Base-by-base conservation (phyloP, 2,888 invertebrate genomes). In the Nycteola revayana region DNA sequence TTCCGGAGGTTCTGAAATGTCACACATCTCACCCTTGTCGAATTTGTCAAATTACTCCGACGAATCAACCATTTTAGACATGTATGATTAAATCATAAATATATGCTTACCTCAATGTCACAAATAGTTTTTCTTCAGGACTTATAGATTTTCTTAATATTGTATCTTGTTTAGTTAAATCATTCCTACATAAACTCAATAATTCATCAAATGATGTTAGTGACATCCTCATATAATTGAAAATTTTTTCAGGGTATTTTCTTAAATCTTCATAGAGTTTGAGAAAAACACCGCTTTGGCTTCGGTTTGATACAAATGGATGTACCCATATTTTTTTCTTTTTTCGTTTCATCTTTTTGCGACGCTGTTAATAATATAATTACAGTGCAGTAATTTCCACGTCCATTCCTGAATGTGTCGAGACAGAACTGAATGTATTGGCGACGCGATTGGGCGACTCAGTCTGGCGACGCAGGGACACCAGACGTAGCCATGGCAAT, bases 71-170 rank as follows among this genome's bases (percentile, higher is more conserved):
- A 42, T 42, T 42, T 42, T 42, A 37, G 42, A 34, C 28, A 42
- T 37, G 28, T 42, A 42, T 34, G 34, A 36, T 35, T 29, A 34
- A 35, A 28, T 36, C 28, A 32, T 33, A 36, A 38, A 38, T 30
- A 25, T 41, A 27, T 45, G 32, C 40, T 45, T 42, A 42, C 45
- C 41, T 42, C 17, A 50, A 47, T 40, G 46, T 34, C 33, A 52
- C 36, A 38, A 44, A 42, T 29, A 44, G 32, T 31, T 40, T 46
- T 46, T 50, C 49, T 46, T 50, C 31, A 27, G 43, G 48, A 44
- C 46, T 46, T 32, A 49, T 33, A 9, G 46, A 49, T 49, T 52
- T 47, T 45, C 44, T 52, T 36, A 46, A 48, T 43, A 51, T 43
- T 37, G 46, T 48, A 35, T 48, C 42, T 30, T 51, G 45, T 36